Evolutionary conservation across 2,888 invertebrate genomes (phyloP).

Genomic region (Aethes cnicana): DNA sequence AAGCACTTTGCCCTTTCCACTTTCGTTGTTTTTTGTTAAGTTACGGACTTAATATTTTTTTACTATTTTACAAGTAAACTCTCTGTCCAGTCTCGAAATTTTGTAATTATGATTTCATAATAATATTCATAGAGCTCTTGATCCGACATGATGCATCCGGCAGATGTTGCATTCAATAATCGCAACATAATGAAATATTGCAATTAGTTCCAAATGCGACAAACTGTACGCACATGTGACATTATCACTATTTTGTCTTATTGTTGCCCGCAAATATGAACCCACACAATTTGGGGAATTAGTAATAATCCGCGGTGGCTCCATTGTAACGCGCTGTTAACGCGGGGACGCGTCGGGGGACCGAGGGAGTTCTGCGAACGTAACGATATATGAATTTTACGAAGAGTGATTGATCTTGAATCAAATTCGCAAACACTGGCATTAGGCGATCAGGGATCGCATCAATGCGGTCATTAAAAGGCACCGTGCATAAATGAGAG

Average conservation of each 20-base stretch:
- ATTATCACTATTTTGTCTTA: conserved; percentile 78
- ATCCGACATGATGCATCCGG: conserved; percentile 38
- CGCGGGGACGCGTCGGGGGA: conserved; percentile 54
- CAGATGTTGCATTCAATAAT: conserved; percentile 75
- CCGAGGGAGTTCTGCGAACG: conserved; percentile 50
- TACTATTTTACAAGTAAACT: conserved; percentile 3
- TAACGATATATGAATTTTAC: conserved; percentile 57
- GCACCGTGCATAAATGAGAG: conserved; percentile 62
- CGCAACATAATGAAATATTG: conserved; percentile 69
- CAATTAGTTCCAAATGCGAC: conserved; percentile 80
- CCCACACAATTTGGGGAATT: conserved; percentile 80
- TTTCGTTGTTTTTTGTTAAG: conserved; percentile 67
- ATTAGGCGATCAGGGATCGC: conserved; percentile 33
- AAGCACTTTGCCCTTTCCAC: conserved; percentile 72
- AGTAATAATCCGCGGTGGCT: conserved; percentile 74
- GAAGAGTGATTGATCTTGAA: conserved; percentile 53
- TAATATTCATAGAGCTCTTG: not conserved
- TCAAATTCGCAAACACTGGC: conserved; percentile 45
- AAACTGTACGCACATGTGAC: conserved; percentile 76
- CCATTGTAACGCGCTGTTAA: conserved; percentile 72
- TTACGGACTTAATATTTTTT: conserved; percentile 32
- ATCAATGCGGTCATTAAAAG: conserved; percentile 59
- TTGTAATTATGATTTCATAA: not conserved
- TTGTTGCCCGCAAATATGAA: conserved; percentile 76
- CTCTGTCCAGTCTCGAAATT: not conserved